Base-by-base conservation (phyloP, 1,140 invertebrate species). In the Hycleus cichorii region DNA sequence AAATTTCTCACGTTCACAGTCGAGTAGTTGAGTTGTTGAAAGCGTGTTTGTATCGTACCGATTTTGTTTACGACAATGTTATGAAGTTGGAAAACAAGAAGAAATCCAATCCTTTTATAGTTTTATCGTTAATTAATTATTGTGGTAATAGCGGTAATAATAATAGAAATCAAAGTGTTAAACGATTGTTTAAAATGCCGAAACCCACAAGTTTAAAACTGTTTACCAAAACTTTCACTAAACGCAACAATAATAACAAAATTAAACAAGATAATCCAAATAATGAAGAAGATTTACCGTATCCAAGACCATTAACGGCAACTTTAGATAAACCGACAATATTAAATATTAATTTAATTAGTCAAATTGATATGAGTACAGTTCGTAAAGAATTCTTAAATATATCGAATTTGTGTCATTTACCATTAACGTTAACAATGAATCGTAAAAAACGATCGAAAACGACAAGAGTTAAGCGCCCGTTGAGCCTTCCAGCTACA, bases 331-430 rank as follows among this genome's bases (percentile, higher is more conserved):
- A 74, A 26, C 81, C 82, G 0, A 72, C 73, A 12, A 70, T 84
- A 0, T 70, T 85, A 25, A 77, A 84, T 60, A 77, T 78, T 3
- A 68, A 71, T 11, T 69, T 81, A 9, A 69, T 79, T 38, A 69
- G 75, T 4, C 79, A 81, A 63, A 72, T 84, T 11, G 83, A 83
- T 62, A 83, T 84, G 81, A 81, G 81, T 1, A 63, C 80, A n/a
- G 66, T 83, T 27, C 75, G 76, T 51, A 80, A 82, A 63, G 78
- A 80, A 48, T 73, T 81, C n/a, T 64, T 81, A 4, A 68, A 72
- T 48, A 69, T 75, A 32, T 70, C 75, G 4, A 75, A 70, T 48
- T 52, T 74, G 24, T 74, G 72, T 54, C 58, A 64, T 12, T 25
- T 65, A 43, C 65, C 69, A 2, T 47, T 71, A 24, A 54, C 59